Base-by-base conservation (phyloP, 2,797 vertebrate species). In the Characodon lateralis region DNA sequence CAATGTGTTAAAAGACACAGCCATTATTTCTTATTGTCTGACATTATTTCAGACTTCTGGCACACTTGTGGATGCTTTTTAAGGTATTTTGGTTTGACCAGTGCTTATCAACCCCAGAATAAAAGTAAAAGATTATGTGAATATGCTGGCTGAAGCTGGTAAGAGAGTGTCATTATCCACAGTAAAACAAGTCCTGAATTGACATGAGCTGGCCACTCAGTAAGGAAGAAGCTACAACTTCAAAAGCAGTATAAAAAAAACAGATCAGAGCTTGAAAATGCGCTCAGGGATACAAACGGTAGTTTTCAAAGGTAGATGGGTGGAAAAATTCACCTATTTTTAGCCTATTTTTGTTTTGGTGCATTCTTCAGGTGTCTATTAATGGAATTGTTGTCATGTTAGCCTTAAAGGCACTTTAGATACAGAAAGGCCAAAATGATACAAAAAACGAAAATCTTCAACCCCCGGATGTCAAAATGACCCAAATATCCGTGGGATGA, bases 401-500 rank as follows among this genome's bases (percentile, higher is more conserved):
- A 63, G 6, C 39, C 39, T 24, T 41, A 0, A 3, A 66, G 9
- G 63, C 9, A 66, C 35, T 41, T 66, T 69, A 24, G 16, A 46
- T 46, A 43, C 39, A 41, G 31, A 65, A 22, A 35, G 10, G 20
- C 68, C 69, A 84, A 26, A 68, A 5, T 56, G 63, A 65, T 72
- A 73, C 2, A 12, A 72, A 78, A 26, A 22, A 58, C 56, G 68
- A 80, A 77, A 83, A 87, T 85, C 73, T 82, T 81, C 22, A 76
- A 24, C 77, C 81, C 88, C 83, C 90, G 86, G 82, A 59, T 79
- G 70, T 78, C 81, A 77, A 46, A 83, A 81, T 10, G 71, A 84
- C 82, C 79, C 83, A 83, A 86, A 88, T 61, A 85, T 78, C 70
- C 87, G 76, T 61, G 50, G 78, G 83, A 86, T 78, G 89, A 88